Percentiles rank a stretch among this genome's conserved stretches.
These are phyloP conservation scores for Caenorhabditis sp. DNA, from an alignment of 2,888 invertebrate species.

Conservation along the genomic window DNA sequence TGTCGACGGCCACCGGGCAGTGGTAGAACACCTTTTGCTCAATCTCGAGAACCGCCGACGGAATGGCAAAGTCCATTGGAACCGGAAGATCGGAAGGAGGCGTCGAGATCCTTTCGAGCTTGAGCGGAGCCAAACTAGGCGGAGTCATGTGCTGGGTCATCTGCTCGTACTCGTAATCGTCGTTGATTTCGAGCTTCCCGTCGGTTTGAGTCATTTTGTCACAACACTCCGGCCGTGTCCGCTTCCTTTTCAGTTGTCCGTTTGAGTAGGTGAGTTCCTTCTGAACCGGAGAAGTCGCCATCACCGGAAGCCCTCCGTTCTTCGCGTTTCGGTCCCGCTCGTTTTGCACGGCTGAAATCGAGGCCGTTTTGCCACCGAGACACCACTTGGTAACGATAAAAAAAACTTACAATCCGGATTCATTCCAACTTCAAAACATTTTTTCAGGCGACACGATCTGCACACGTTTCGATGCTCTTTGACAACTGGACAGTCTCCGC, in stretches of 20 bases:
- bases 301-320: conserved; percentile 25
- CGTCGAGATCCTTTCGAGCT: conserved; percentile 41
- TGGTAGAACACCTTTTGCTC: conserved; percentile 55
- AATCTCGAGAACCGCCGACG: conserved; percentile 15
- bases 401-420: conserved; percentile 71
- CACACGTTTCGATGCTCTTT: conserved; percentile 76
- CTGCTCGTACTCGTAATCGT: conserved; percentile 46
- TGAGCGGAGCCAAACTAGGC: conserved; percentile 24
- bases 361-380: neutral
- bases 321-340: conserved; percentile 68
- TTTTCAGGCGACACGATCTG: conserved; percentile 72
- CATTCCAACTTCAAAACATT: conserved; percentile 75
- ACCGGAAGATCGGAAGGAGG: conserved; percentile 52
- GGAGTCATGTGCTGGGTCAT: conserved; percentile 24
- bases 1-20: conserved; percentile 57
- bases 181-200: conserved; percentile 35
- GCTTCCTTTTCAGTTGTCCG: conserved; percentile 50
- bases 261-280: conserved; percentile 49
- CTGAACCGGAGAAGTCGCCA: conserved; percentile 17
- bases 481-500: conserved; percentile 73
- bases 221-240: conserved; percentile 26
- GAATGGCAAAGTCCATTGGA: conserved; percentile 34
- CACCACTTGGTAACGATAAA: too few species aligned
- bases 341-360: conserved; percentile 70
- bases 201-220: conserved; percentile 51